Percentiles rank a stretch among this genome's conserved stretches.
phyloP scores from a whole-genome alignment of 1,140 invertebrate species.

The Bombus turneri region DNA sequence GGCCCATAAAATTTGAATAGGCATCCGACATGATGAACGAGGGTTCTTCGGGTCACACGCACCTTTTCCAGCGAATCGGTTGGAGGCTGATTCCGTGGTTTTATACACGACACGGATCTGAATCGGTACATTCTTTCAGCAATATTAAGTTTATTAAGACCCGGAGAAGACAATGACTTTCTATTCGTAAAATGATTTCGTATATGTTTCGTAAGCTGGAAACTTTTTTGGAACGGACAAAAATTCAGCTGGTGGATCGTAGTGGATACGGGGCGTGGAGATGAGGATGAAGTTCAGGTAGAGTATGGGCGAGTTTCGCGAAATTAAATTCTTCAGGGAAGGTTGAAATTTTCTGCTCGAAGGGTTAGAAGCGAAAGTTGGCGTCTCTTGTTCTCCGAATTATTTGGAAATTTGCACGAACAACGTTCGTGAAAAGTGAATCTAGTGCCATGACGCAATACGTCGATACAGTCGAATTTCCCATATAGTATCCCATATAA shows the following conservation, averaged over 20 bases:
- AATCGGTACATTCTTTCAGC: too few relatives aligned
- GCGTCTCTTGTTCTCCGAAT: background rate
- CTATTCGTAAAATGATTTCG: background rate
- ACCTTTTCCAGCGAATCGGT: background rate
- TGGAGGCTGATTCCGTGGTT: background rate
- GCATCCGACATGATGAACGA: conserved; percentile 69
- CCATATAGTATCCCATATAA: conserved; percentile 30
- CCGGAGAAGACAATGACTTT: background rate
- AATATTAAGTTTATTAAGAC: background rate
- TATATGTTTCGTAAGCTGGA: background rate
- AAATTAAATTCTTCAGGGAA: conserved; percentile 26
- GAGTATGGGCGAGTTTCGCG: conserved; percentile 1
- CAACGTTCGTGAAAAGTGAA: background rate
- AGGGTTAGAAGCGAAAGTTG: background rate
- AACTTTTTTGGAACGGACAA: too few relatives aligned
- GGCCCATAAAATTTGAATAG: conserved; percentile 81
- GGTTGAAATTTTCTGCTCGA: conserved; percentile 7
- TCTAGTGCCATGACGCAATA: background rate
- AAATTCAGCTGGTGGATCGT: background rate
- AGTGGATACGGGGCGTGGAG: background rate
- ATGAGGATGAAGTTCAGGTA: conserved; percentile 6
- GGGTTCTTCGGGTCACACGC: background rate
- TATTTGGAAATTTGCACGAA: background rate
- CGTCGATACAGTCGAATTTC: background rate
- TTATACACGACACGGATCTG: too few relatives aligned